These are phyloP conservation scores for Dendrolimus houi DNA, from an alignment of 2,888 invertebrate genomes.

Conservation along the genomic window DNA sequence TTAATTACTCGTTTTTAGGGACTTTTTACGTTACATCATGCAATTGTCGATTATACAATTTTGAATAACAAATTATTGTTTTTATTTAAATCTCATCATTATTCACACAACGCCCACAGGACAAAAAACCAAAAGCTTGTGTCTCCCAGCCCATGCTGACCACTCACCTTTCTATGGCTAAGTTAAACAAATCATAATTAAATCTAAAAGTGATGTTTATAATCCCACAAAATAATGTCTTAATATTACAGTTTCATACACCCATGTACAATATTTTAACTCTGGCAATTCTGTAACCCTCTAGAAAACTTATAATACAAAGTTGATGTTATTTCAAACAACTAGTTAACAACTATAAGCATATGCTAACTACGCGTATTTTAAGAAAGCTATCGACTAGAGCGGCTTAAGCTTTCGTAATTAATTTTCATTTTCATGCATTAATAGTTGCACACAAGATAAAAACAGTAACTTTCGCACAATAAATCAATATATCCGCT, in stretches of 20 bases:
- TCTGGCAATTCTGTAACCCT: too few species aligned
- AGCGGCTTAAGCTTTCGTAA: slow-evolving; percentile 29
- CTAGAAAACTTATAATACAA: too few species aligned
- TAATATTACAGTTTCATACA: too few species aligned
- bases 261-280: too few species aligned
- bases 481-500: too few species aligned
- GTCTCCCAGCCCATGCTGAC: slow-evolving; percentile 58
- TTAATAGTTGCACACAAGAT: slow-evolving; percentile 20
- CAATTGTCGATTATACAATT: slow-evolving; percentile 24
- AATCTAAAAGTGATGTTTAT: too few species aligned
- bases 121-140: slow-evolving; percentile 66
- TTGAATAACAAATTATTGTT: slow-evolving; percentile 7
- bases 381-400: slow-evolving; percentile 23
- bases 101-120: slow-evolving; percentile 51
- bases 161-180: slow-evolving; percentile 37
- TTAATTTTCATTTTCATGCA: slow-evolving; percentile 24
- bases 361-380: slow-evolving; percentile 16
- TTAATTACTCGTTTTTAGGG: slow-evolving; percentile 35
- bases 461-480: slow-evolving; percentile 6
- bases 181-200: neutral
- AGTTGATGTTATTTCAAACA: neutral
- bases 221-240: too few species aligned
- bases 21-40: slow-evolving; percentile 41
- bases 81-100: slow-evolving; percentile 15
- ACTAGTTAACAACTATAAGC: slow-evolving; percentile 17